Conservation (phyloP, 2,113 vertebrate genomes). For the Pelecanus crispus region DNA sequence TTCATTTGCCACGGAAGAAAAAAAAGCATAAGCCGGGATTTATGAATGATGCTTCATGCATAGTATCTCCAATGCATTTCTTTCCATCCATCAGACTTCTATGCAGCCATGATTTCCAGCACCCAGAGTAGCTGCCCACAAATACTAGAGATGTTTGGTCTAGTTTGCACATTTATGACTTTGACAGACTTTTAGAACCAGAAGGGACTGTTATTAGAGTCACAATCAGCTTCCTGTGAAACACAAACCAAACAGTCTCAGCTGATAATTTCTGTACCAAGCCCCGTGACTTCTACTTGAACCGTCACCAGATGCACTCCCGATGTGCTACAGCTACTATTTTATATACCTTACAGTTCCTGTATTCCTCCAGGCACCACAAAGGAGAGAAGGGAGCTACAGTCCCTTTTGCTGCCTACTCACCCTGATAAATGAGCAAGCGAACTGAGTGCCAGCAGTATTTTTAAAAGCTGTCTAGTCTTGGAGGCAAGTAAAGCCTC, state of each 20-base stretch:
- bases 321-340: neutral
- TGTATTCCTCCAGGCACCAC: neutral
- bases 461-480: neutral
- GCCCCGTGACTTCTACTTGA: neutral
- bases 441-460: neutral
- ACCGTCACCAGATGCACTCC: fast-evolving
- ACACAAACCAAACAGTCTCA: neutral
- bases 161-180: neutral
- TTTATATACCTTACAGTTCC: neutral
- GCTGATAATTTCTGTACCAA: neutral
- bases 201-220: neutral
- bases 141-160: neutral
- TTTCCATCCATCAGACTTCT: neutral
- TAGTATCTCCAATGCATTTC: neutral
- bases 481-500: neutral
- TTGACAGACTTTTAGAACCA: neutral
- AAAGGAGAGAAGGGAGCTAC: neutral
- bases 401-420: neutral
- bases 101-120: neutral
- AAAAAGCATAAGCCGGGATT: neutral
- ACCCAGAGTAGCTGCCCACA: neutral
- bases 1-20: neutral
- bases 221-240: neutral
- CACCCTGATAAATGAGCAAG: neutral
- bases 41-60: neutral